Evolutionary conservation across 1,140 invertebrate genomes (phyloP).

Genomic region (Philotrypesis tridentata): DNA sequence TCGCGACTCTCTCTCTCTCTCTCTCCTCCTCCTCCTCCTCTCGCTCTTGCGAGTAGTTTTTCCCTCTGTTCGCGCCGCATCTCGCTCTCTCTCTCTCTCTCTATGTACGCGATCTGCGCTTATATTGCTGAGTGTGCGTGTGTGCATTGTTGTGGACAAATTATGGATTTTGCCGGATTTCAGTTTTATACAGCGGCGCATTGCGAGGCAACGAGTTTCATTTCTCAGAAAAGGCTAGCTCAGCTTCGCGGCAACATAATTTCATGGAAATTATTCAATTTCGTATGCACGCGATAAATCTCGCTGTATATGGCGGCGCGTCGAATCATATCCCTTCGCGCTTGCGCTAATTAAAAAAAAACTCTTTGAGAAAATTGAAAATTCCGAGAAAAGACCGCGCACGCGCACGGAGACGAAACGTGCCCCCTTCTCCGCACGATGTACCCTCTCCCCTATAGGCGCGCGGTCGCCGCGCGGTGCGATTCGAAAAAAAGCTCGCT

Average conservation of each 20-base stretch:
- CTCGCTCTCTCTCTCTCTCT: conserved; percentile 2
- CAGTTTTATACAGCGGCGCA: not conserved
- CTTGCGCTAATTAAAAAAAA: not conserved
- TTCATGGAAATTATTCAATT: not conserved
- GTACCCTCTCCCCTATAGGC: too few species aligned
- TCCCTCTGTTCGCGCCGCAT: conserved; percentile 42
- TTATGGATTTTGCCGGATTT: not conserved
- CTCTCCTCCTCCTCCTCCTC: not conserved
- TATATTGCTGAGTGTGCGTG: not conserved
- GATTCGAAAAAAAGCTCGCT: conserved; percentile 13
- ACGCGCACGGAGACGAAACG: not conserved
- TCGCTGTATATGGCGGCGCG: not conserved
- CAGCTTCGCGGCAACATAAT: not conserved
- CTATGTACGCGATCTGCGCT: not conserved
- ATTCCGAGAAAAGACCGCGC: not conserved
- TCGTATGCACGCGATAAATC: not conserved
- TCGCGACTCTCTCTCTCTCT: conserved; percentile 52
- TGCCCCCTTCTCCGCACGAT: not conserved
- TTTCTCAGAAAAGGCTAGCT: not conserved
- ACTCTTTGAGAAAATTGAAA: not conserved
- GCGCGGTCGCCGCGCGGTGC: not conserved
- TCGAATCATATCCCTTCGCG: not conserved
- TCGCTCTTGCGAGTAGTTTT: conserved; percentile 44
- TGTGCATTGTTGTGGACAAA: not conserved
- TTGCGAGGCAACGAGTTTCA: not conserved